phyloP scores from a whole-genome alignment of 2,113 vertebrate genomes.

The Caretta caretta region DNA sequence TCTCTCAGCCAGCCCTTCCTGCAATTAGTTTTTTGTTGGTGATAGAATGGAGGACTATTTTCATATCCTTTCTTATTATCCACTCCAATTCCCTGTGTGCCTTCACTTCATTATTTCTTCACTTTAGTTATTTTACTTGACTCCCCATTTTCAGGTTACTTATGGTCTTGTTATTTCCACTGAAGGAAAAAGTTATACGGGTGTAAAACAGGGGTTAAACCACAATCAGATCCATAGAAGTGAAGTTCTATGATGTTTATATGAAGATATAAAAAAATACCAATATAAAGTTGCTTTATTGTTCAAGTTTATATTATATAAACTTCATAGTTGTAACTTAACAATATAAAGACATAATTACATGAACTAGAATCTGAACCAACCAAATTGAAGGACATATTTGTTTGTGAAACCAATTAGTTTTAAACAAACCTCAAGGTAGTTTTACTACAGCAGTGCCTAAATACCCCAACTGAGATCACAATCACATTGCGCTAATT shows the following conservation, averaged over 20 bases:
- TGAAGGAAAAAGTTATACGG: not conserved
- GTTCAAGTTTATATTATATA: not conserved
- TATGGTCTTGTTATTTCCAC: not conserved
- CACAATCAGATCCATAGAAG: constrained; percentile 18
- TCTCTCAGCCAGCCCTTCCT: constrained; percentile 13
- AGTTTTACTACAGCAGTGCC: not conserved
- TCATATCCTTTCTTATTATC: not conserved
- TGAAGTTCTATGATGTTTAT: not conserved
- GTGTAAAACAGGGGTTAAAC: constrained; percentile 12
- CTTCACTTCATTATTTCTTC: not conserved
- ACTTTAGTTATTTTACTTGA: not conserved
- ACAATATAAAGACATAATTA: constrained; percentile 32
- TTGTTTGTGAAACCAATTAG: constrained; percentile 16
- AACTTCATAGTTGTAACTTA: constrained; percentile 19
- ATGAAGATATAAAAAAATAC: not conserved
- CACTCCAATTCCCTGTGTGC: not conserved
- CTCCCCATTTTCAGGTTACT: not conserved
- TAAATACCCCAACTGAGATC: fast-evolving
- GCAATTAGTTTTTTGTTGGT: not conserved
- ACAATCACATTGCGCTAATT: not conserved
- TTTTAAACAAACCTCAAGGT: not conserved
- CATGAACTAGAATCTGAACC: not conserved
- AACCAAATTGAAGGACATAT: constrained; percentile 30
- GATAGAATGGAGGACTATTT: not conserved
- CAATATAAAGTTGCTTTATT: not conserved